These are phyloP conservation scores for Anguilla anguilla DNA, from an alignment of 2,797 vertebrate genomes.

Conservation along the genomic window DNA sequence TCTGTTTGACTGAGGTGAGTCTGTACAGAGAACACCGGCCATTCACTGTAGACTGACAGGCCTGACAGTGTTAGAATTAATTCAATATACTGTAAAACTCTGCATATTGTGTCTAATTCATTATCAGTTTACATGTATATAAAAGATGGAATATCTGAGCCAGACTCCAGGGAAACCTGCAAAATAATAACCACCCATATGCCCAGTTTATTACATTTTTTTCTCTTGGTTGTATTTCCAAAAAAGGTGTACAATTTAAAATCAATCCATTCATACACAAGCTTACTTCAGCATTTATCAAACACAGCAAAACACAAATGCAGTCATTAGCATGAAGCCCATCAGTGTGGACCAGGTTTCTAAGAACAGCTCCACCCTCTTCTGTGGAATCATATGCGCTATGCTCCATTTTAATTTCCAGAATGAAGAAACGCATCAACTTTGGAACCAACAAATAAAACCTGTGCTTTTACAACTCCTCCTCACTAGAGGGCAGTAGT, in stretches of 20 bases:
- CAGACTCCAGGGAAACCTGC: neutral
- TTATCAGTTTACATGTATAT: neutral
- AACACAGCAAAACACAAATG: conserved; percentile 61
- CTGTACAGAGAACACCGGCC: neutral
- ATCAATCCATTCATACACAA: conserved; percentile 55
- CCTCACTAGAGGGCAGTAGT: conserved; percentile 13
- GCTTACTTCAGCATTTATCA: conserved; percentile 51
- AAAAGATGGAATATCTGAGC: neutral
- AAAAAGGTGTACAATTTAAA: conserved; percentile 67
- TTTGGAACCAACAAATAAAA: conserved; percentile 15
- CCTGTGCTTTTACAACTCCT: conserved; percentile 5
- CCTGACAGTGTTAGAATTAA: neutral
- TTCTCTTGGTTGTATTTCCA: conserved; percentile 61
- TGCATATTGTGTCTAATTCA: neutral
- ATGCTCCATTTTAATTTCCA: conserved; percentile 13
- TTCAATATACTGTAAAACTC: neutral
- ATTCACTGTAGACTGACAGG: neutral
- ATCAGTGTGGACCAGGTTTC: conserved; percentile 47
- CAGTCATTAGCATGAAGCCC: conserved; percentile 67
- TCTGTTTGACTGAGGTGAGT: no score
- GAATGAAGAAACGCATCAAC: conserved; percentile 9
- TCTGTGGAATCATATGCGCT: conserved; percentile 25
- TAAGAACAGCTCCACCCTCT: neutral
- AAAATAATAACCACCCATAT: neutral
- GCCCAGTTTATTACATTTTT: conserved; percentile 61